Evolutionary conservation across 2,797 vertebrate species (phyloP).

Genomic region (Emys orbicularis): DNA sequence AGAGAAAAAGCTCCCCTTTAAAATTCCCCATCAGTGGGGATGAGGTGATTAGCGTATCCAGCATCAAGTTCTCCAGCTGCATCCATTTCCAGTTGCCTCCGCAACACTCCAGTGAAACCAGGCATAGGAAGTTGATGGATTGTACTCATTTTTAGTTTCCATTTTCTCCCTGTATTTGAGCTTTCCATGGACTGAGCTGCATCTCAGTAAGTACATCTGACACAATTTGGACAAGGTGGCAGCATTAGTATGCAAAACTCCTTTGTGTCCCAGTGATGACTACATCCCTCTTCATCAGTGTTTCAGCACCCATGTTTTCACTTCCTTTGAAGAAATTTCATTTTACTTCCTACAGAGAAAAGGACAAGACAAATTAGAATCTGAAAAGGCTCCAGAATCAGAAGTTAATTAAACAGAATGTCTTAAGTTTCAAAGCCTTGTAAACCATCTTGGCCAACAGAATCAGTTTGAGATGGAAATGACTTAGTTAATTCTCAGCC

Average conservation of each 20-base stretch:
- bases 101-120: background rate
- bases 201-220: slow-evolving; percentile 2
- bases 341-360: slow-evolving; percentile 79
- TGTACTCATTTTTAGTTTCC: background rate
- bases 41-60: background rate
- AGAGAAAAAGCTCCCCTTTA: slow-evolving; percentile 1
- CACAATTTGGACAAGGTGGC: background rate
- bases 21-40: background rate
- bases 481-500: rapidly evolving
- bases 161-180: background rate
- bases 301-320: slow-evolving; percentile 56
- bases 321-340: slow-evolving; percentile 84
- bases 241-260: background rate
- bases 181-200: background rate
- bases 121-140: slow-evolving; percentile 1
- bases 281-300: background rate
- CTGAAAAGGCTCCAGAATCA: rapidly evolving
- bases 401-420: background rate
- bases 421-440: background rate
- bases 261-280: background rate
- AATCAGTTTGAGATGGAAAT: background rate
- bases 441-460: background rate
- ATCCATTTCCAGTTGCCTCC: background rate
- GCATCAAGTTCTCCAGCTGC: background rate
- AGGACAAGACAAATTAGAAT: background rate